Base-by-base conservation (phyloP, 2,797 vertebrate genomes). In the Parambassis ranga region DNA sequence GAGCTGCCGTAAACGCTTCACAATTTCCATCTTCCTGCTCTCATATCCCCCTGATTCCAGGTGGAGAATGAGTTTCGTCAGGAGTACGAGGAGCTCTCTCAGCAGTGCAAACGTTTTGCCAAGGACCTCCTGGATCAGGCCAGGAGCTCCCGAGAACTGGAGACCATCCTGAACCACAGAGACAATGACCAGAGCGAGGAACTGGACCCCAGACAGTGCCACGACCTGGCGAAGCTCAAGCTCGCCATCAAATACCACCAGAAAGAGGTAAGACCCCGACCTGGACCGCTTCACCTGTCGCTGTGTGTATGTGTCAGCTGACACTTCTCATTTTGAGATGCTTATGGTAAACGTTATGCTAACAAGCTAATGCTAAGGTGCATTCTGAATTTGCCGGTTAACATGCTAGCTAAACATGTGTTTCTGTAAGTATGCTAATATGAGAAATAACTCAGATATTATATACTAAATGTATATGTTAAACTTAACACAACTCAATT, bases 241-340 rank as follows among this genome's bases (percentile, higher is more conserved):
- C 93, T 99, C 70, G 97, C 97, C 82, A 99, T 99, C 92, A 99
- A 98, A 82, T 99, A 99, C 70, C 97, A 99, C 85, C 97, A 99
- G 13, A 89, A 89, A 43, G 89, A 90, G 87, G 88, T 89, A 77
- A 27, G 84, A 10, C 27, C 10, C n/a, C 20, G 0, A 7, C 26
- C 10, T 16, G 4, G 14, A n/a, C 9, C n/a, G n/a, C n/a, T n/a
- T n/a, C n/a, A n/a, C n/a, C n/a, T n/a, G n/a, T n/a, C n/a, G n/a
- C n/a, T n/a, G n/a, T n/a, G n/a, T n/a, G n/a, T n/a, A n/a, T n/a
- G n/a, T n/a, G n/a, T n/a, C n/a, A n/a, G n/a, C n/a, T n/a, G n/a
- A n/a, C n/a, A n/a, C n/a, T n/a, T n/a, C n/a, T n/a, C n/a, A n/a
- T n/a, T n/a, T n/a, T n/a, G n/a, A n/a, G n/a, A n/a, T n/a, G n/a